Evolutionary conservation across 2,797 vertebrate genomes (phyloP).

Genomic region (Trichosurus vulpecula): DNA sequence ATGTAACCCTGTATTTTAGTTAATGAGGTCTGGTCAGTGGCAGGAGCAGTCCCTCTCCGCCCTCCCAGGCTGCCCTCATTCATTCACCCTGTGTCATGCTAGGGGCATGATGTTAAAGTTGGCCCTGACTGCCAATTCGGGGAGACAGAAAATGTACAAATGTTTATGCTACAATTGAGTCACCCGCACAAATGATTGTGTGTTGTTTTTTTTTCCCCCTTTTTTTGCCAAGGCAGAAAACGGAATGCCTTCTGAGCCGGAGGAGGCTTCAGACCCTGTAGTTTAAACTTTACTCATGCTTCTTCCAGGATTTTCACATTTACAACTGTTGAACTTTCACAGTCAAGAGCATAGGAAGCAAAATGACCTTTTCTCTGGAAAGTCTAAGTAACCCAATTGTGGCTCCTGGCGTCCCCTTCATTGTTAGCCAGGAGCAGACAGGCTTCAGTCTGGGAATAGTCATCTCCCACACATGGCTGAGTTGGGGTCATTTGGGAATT

Average conservation of each 20-base stretch:
- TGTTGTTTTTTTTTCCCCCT: slow-evolving; percentile 41
- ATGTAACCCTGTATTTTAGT: background rate
- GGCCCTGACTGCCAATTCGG: slow-evolving; percentile 64
- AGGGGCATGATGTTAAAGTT: slow-evolving; percentile 53
- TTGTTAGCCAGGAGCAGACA: background rate
- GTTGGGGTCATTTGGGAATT: background rate
- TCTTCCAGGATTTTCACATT: slow-evolving; percentile 11
- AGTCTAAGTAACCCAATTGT: background rate
- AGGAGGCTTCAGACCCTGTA: slow-evolving; percentile 44
- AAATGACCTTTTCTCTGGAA: background rate
- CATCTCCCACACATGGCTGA: background rate
- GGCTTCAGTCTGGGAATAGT: background rate
- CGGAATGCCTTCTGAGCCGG: slow-evolving; percentile 40
- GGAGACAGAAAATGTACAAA: slow-evolving; percentile 64
- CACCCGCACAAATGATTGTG: slow-evolving; percentile 66
- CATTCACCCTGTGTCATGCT: background rate
- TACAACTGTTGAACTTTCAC: slow-evolving; percentile 12
- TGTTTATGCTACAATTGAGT: slow-evolving; percentile 68
- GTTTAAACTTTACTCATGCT: slow-evolving; percentile 42
- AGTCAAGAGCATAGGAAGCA: background rate
- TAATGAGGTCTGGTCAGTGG: slow-evolving; percentile 9
- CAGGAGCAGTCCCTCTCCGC: background rate
- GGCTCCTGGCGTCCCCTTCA: background rate
- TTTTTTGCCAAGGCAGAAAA: background rate
- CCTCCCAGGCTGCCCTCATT: background rate